Evolutionary conservation across 2,888 invertebrate species (phyloP), one percentile per base, ranked within the genome.

Genomic region (Amblyjoppa fuscipennis): DNA sequence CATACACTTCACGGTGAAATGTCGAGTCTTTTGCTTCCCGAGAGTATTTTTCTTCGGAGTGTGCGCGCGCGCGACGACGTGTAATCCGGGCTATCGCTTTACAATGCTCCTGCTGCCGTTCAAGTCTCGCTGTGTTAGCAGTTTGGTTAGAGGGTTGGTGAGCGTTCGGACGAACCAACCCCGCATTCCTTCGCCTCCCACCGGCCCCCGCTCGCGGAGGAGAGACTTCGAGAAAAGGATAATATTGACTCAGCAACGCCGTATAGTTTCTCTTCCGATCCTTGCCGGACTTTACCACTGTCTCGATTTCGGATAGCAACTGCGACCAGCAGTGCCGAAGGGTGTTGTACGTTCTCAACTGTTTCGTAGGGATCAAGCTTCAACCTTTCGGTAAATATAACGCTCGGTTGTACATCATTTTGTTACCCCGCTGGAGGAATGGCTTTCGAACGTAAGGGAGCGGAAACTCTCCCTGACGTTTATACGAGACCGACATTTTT

Each of bases 11-110:
- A 77, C 53, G 69, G 34, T 83, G 83, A 77, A 83, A 83, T 76
- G 79, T 73, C 68, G 71, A 73, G 76, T 79, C 81, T 73, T 81
- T 85, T 77, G 76, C 81, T 85, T 84, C 68, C 81, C 77, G 69
- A 81, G 75, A 88, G 87, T 90, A 90, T 90, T 90, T 90, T 89
- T 89, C 88, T 88, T 89, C 79, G 81, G 74, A 61, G 75, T 70
- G 64, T 56, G 61, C 34, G 61, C 77, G 41, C 16, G 28, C 59
- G 59, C 84, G 87, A 88, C 89, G 83, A 88, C 90, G 89, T 89
- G 90, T 90, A 90, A 91, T 91, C 90, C 90, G 88, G 89, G 89
- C 88, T 91, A 91, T 91, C 90, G 87, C 88, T 89, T 90, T 90
- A 90, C 89, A 90, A 90, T 89, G 87, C 89, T 74, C 56, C 64